These are phyloP conservation scores for Notothenia rossii DNA, from an alignment of 2,113 vertebrate genomes.

Conservation along the genomic window DNA sequence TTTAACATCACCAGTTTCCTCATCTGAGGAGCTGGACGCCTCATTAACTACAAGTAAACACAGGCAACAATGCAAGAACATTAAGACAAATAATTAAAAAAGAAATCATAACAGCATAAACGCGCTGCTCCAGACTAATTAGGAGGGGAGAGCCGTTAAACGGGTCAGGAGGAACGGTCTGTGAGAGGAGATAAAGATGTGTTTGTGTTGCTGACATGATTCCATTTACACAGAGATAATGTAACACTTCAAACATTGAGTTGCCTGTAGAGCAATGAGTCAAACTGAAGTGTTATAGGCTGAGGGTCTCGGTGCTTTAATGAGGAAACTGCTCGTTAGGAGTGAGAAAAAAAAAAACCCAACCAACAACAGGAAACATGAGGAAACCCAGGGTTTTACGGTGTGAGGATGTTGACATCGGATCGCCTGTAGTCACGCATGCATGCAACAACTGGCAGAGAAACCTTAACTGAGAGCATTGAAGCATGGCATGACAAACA, in stretches of 20 bases:
- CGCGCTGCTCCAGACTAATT: slow-evolving; percentile 31
- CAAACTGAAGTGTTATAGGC: no score
- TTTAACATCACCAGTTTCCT: slow-evolving; percentile 4
- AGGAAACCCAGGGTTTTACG: slow-evolving; percentile 9
- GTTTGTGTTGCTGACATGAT: background rate
- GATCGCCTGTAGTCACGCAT: slow-evolving; percentile 27
- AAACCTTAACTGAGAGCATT: background rate
- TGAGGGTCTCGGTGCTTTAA: background rate
- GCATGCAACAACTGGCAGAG: background rate
- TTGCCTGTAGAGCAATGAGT: background rate
- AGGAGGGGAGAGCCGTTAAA: slow-evolving; percentile 37
- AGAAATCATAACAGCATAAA: slow-evolving; percentile 16
- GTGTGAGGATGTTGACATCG: slow-evolving; percentile 22
- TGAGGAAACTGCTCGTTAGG: slow-evolving; percentile 30
- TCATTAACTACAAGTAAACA: slow-evolving; percentile 18
- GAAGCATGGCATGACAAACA: background rate
- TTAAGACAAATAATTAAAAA: background rate
- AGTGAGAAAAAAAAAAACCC: background rate
- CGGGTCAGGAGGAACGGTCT: background rate
- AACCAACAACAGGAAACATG: background rate
- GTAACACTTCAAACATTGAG: background rate
- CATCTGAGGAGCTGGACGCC: slow-evolving; percentile 9
- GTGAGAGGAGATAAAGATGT: background rate
- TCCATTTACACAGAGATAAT: slow-evolving; percentile 6
- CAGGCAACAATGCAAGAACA: background rate